A percentile compares a stretch with the other conserved stretches of the same genome.
Conservation (phyloP, 1,140 invertebrate species). For the Leptinotarsa texana region DNA sequence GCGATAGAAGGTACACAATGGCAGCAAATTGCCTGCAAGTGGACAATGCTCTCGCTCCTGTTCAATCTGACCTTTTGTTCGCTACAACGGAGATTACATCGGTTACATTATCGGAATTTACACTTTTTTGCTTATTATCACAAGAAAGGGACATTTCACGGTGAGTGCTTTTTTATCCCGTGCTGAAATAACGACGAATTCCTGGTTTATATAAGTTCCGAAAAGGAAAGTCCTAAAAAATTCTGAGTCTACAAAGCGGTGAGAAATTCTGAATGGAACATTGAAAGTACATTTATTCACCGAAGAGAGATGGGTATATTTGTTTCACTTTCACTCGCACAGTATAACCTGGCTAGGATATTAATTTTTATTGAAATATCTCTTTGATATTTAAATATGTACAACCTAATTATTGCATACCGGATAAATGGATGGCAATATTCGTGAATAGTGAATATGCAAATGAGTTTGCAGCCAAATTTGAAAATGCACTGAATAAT, state of each 20-base stretch:
- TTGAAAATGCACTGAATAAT: too few relatives aligned
- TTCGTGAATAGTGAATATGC: too few relatives aligned
- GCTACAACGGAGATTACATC: conserved; percentile 2
- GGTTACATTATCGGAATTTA: conserved; percentile 1
- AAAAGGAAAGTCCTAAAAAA: not conserved
- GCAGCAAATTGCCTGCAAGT: conserved; percentile 1
- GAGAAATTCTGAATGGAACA: not conserved
- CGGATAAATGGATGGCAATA: too few relatives aligned
- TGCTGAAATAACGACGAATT: conserved; percentile 5
- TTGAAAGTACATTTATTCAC: not conserved
- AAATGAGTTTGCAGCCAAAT: too few relatives aligned
- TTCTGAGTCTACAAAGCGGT: not conserved
- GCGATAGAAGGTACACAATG: not conserved
- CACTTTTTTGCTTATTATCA: conserved; percentile 8
- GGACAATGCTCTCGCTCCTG: conserved; percentile 4
- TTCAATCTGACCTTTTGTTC: conserved; percentile 8
- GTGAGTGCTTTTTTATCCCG: conserved; percentile 1
- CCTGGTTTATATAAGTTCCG: not conserved
- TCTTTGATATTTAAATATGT: too few relatives aligned
- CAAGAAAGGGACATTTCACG: conserved; percentile 3
- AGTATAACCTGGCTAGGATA: too few relatives aligned
- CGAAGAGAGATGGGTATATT: too few relatives aligned
- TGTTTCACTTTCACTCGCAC: too few relatives aligned
- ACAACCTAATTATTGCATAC: too few relatives aligned
- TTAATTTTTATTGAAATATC: too few relatives aligned